Evolutionary conservation across 2,113 vertebrate species (phyloP), one percentile per base, ranked within the genome.

Genomic region (Sialia sialis): DNA sequence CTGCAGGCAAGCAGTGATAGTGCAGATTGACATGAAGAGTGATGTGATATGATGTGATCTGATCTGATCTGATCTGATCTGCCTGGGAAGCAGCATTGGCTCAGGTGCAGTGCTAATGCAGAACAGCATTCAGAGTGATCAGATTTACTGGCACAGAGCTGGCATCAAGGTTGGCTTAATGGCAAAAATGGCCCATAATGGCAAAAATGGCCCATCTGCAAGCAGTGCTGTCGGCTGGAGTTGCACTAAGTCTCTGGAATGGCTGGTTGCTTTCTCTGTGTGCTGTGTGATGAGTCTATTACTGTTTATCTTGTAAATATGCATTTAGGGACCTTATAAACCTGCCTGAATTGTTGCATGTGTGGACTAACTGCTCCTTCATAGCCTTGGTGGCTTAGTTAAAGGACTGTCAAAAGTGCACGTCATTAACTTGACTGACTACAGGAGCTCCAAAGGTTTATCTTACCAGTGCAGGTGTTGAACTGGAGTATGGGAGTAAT

Each of bases 251-350:
- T 17, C 32, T 52, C 79, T 6, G 66, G 60, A 68, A 19, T 55
- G 68, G 49, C 84, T 73, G 49, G 4, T 16, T 72, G 58, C 66
- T 82, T 44, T 25, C 44, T 81, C 70, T n/a, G 62, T 9, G 39
- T 26, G 39, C 38, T 54, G 22, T 58, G 49, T 78, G 69, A 69
- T 2, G 30, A 93, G 66, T 56, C 84, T 85, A 48, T 78, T 82
- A 82, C 18, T 60, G 39, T 84, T 84, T 84, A 56, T 89, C 81
- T 38, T 62, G 69, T 58, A 84, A 95, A 95, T 93, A 82, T 58
- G 69, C 59, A 62, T 87, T 95, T 91, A 91, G 78, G 87, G 91
- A 70, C 87, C 46, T 89, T 89, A 63, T 68, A 95, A 87, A 95
- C 63, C 74, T 84, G 73, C 66, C 84, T 77, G 67, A 87, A 80